Evolutionary conservation across 2,888 invertebrate genomes (phyloP), one percentile per base, ranked within the genome.

Genomic region (Perizoma affinitatum): DNA sequence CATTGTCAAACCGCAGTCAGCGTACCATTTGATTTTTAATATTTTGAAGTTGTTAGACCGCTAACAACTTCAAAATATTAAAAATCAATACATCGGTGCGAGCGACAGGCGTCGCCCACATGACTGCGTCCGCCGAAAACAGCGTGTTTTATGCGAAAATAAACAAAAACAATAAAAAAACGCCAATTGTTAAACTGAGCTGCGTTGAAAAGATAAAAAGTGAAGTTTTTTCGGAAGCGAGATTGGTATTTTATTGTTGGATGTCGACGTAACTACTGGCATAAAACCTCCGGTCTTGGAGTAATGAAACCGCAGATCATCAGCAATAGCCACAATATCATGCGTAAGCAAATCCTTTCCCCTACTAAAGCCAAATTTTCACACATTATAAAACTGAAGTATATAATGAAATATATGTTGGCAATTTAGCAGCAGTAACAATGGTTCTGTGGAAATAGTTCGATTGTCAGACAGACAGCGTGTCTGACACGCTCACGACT

Each of bases 41-140:
- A 68, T 70, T 71, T 63, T 53, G 61, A 50, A 63, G 54, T 57
- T 59, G 53, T 47, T 65, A 61, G 63, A 58, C 55, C 61, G 53
- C 63, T 61, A 65, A 47, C 53, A 59, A 57, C 54, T 63, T 50
- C 61, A 53, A 63, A 71, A 70, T 68, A 70, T 73, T 71, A 66
- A 70, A 69, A 74, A 74, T 73, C 74, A 66, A 74, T 73, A 71
- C 65, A 65, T 58, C 61, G 61, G 54, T 77, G 78, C 67, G 48
- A 51, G 54, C 61, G 79, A 78, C 79, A 75, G 76, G 59, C 77
- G 70, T 79, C 81, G 78, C 63, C 72, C 73, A 76, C 73, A 51
- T 67, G 69, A 61, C 58, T 75, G 73, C 64, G 53, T 55, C 54
- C 52, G 43, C 68, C 69, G 56, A 72, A 68, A 73, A 73, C 70